Percentiles rank a stretch among this genome's conserved stretches.
Conservation (phyloP, 1,140 invertebrate species). For the Diorhabda sublineata region DNA sequence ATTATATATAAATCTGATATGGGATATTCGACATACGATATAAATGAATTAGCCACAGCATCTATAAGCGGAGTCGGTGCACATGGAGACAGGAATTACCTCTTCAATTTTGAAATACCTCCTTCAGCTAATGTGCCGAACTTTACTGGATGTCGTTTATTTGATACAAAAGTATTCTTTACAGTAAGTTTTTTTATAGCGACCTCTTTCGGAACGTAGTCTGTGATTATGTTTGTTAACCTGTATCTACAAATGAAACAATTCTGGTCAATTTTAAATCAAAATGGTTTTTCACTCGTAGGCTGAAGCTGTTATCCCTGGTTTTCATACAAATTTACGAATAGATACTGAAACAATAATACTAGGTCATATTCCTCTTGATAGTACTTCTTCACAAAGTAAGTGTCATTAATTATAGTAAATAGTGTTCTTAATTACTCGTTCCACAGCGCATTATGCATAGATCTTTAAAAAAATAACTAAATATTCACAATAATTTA, state of each 20-base stretch:
- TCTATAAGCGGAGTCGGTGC: not conserved
- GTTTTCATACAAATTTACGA: not conserved
- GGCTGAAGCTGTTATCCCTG: not conserved
- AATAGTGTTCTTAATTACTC: too few species aligned
- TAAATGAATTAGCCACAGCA: not conserved
- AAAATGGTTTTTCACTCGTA: not conserved
- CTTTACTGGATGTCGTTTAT: not conserved
- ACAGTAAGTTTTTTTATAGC: too few species aligned
- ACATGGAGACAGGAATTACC: not conserved
- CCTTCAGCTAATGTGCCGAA: not conserved
- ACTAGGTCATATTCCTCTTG: not conserved
- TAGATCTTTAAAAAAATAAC: too few species aligned
- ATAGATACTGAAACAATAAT: not conserved
- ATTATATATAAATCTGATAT: not conserved
- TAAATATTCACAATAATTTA: too few species aligned
- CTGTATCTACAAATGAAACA: too few species aligned
- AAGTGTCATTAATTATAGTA: not conserved
- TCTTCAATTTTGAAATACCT: not conserved
- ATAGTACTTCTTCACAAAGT: not conserved
- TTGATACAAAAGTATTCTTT: not conserved
- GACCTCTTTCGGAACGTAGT: too few species aligned
- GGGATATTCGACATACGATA: not conserved
- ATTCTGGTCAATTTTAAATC: too few species aligned
- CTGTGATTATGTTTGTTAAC: too few species aligned
- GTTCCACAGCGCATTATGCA: too few species aligned